Conservation (phyloP, 2,113 vertebrate genomes). For the Plestiodon gilberti region DNA sequence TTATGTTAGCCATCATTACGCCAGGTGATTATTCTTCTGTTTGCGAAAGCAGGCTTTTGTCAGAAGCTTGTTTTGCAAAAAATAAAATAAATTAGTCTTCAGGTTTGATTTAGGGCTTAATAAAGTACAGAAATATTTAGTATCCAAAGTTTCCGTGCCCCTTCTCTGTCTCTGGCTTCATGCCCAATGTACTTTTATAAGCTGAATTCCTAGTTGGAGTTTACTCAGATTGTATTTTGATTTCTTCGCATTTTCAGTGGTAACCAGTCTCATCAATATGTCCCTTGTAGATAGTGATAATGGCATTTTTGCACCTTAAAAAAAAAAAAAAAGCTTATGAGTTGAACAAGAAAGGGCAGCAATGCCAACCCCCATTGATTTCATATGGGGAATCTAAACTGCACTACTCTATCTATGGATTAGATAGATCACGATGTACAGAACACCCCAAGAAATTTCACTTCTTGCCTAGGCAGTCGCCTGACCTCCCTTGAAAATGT, state of each 20-base stretch:
- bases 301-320: background rate
- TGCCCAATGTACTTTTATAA: background rate
- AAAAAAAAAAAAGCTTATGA: too few relatives aligned
- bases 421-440: too few relatives aligned
- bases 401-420: too few relatives aligned
- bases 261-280: background rate
- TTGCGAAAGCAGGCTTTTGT: constrained; percentile 11
- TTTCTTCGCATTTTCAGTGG: background rate
- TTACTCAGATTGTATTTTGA: background rate
- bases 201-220: background rate
- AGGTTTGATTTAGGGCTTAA: background rate
- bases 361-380: too few relatives aligned
- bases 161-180: background rate
- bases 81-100: background rate
- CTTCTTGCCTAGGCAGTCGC: too few relatives aligned
- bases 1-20: background rate
- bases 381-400: too few relatives aligned
- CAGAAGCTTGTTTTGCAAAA: background rate
- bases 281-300: background rate
- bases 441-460: too few relatives aligned
- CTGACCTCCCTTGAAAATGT: too few relatives aligned
- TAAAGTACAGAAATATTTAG: background rate
- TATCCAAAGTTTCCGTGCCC: background rate
- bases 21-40: background rate
- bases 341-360: too few relatives aligned